Conservation (phyloP, 1,140 invertebrate species). For the Schlechtendalia chinensis region DNA sequence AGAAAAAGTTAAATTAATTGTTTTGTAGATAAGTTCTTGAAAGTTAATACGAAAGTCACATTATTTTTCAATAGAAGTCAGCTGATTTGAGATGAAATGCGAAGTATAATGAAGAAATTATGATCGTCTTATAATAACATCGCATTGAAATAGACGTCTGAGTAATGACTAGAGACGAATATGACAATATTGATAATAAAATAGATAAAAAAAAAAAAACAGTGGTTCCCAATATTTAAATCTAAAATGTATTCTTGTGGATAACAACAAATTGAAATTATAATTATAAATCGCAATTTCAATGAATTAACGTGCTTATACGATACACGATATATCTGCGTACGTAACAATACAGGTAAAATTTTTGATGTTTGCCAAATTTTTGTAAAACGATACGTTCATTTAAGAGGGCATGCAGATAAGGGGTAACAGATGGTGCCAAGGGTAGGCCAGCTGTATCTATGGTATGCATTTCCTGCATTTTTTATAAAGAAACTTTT, state of each 20-base stretch:
- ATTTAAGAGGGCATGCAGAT: too few species aligned
- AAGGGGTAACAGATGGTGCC: too few species aligned
- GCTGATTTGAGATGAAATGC: not conserved
- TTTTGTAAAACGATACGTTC: too few species aligned
- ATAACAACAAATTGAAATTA: not conserved
- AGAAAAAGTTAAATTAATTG: not conserved
- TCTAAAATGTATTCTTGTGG: not conserved
- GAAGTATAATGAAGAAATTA: conserved; percentile 23
- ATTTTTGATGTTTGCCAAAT: too few species aligned
- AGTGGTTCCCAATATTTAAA: not conserved
- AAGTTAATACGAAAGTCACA: conserved; percentile 25
- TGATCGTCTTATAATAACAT: not conserved
- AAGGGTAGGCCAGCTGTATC: too few species aligned
- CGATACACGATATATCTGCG: too few species aligned
- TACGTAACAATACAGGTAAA: too few species aligned
- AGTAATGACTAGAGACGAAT: not conserved
- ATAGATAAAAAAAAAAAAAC: conserved; percentile 4
- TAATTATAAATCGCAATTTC: not conserved
- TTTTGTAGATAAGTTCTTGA: not conserved
- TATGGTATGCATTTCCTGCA: too few species aligned
- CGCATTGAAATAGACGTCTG: not conserved
- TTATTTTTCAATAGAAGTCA: conserved; percentile 20
- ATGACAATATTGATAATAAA: conserved; percentile 1
- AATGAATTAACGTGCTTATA: not conserved
- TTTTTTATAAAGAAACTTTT: too few species aligned